phyloP scores from a whole-genome alignment of 1,140 invertebrate species.

The Adelges cooleyi region DNA sequence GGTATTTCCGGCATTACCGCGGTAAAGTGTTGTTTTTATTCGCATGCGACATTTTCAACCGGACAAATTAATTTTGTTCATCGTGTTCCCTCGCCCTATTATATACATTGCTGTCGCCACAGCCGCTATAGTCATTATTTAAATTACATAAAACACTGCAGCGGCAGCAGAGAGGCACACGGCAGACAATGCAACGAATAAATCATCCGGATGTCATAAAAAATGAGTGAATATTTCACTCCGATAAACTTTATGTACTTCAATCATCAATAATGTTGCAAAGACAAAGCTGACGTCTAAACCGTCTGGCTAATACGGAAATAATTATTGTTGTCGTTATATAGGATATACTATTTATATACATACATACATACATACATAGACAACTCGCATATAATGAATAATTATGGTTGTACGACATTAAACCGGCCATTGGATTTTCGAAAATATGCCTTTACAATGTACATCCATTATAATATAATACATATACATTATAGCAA shows the following conservation, averaged over 20 bases:
- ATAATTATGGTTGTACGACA: not conserved
- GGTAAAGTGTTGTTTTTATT: too few relatives aligned
- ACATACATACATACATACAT: not conserved
- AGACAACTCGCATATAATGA: not conserved
- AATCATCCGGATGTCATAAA: constrained; percentile 25
- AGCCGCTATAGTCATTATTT: not conserved
- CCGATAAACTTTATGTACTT: constrained; percentile 19
- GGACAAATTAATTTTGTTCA: too few relatives aligned
- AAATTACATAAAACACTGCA: not conserved
- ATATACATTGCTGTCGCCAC: too few relatives aligned
- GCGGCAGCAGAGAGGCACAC: not conserved
- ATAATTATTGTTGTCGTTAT: constrained; percentile 7
- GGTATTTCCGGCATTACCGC: too few relatives aligned
- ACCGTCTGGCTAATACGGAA: not conserved
- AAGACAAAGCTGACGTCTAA: not conserved
- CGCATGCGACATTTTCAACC: too few relatives aligned
- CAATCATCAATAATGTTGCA: constrained; percentile 12
- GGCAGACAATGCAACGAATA: constrained; percentile 19
- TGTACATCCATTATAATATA: not conserved
- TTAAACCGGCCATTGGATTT: not conserved
- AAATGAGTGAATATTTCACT: constrained; percentile 1
- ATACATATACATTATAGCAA: not conserved
- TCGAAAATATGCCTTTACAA: not conserved
- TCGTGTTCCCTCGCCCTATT: too few relatives aligned
- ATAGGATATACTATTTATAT: too few relatives aligned